phyloP scores from a whole-genome alignment of 2,113 vertebrate genomes.

The Anoplopoma fimbria region DNA sequence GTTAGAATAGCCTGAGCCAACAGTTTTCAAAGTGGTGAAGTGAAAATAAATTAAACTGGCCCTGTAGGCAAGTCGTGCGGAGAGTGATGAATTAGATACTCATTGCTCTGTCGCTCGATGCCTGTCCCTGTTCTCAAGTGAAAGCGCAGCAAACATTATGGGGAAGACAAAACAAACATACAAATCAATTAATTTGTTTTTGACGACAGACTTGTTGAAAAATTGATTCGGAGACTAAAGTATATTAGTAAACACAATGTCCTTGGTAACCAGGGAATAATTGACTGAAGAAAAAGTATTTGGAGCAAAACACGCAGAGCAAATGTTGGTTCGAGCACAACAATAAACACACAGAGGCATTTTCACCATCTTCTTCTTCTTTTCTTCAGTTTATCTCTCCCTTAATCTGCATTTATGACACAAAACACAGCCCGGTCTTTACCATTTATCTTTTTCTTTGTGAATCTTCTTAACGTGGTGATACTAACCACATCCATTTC shows the following conservation, averaged over 20 bases:
- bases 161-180: constrained; percentile 67
- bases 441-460: not conserved
- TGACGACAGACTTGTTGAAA: constrained; percentile 61
- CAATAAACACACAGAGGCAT: constrained; percentile 34
- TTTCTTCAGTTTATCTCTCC: constrained; percentile 4
- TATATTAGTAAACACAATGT: constrained; percentile 59
- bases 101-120: constrained; percentile 78
- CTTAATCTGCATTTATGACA: constrained; percentile 7
- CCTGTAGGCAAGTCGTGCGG: constrained; percentile 82
- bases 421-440: not conserved
- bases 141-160: constrained; percentile 60
- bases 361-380: constrained; percentile 24
- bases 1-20: constrained; percentile 87
- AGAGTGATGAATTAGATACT: constrained; percentile 85
- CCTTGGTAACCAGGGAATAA: constrained; percentile 40
- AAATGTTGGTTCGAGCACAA: constrained; percentile 55
- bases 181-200: constrained; percentile 69
- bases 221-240: constrained; percentile 62
- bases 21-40: constrained; percentile 86
- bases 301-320: constrained; percentile 38
- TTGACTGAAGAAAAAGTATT: constrained; percentile 53
- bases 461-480: not conserved
- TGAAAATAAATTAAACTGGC: constrained; percentile 86
- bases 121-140: constrained; percentile 62
- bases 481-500: not conserved